Conservation (phyloP, 2,113 vertebrate species). For the human (Homo sapiens) region GRCh38 chr5:63644001-63644500, state of each 20-base stretch:
- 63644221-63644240: too few species aligned
- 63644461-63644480: not conserved
- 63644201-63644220: not conserved
- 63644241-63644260: not conserved
- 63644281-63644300: not conserved
- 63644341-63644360: not conserved
- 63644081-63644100: not conserved
- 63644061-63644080: not conserved
- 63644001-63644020: not conserved
- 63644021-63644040: not conserved
- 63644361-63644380: not conserved
- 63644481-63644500: not conserved
- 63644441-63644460: not conserved
- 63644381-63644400: not conserved
- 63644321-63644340: not conserved
- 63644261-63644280: not conserved
- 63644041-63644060: not conserved
- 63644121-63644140: not conserved
- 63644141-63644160: not conserved
- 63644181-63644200: not conserved
- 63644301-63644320: not conserved
- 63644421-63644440: not conserved
- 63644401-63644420: not conserved
- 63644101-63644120: not conserved
- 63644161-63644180: not conserved